Evolutionary conservation across 2,888 invertebrate species (phyloP).

Genomic region (Drosophila macrothrix): DNA sequence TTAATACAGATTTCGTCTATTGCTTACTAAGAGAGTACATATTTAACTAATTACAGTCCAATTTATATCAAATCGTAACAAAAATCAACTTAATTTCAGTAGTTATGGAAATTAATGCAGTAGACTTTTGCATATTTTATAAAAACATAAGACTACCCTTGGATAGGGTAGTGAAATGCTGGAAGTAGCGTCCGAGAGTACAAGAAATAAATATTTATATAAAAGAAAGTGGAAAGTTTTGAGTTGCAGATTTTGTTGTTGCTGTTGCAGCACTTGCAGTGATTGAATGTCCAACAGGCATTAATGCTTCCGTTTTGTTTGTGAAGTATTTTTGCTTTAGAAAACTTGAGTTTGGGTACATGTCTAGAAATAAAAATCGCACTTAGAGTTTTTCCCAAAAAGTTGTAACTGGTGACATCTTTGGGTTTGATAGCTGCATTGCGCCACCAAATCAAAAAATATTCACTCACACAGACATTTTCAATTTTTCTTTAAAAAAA

Average conservation of each 20-base stretch:
- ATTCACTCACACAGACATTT: background rate
- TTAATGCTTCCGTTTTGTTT: constrained; percentile 24
- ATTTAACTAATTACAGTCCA: background rate
- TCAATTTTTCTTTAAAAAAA: background rate
- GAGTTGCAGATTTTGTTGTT: constrained; percentile 39
- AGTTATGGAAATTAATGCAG: too few relatives aligned
- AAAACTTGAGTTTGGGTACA: constrained; percentile 21
- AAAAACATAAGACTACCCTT: background rate
- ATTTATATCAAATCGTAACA: background rate
- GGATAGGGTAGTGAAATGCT: constrained; percentile 24
- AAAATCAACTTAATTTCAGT: background rate
- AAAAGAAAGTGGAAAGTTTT: constrained; percentile 41
- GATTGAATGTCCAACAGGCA: constrained; percentile 64
- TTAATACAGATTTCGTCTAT: background rate
- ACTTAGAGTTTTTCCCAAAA: constrained; percentile 33
- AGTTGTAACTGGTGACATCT: constrained; percentile 2
- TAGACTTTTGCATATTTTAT: background rate
- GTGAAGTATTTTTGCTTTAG: background rate
- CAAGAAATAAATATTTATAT: constrained; percentile 65
- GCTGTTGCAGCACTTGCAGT: constrained; percentile 56
- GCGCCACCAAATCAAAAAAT: constrained; percentile 9
- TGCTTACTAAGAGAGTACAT: background rate
- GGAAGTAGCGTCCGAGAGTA: constrained; percentile 19
- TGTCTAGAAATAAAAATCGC: constrained; percentile 26
- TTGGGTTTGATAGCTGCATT: constrained; percentile 24